Conservation (phyloP, 2,888 invertebrate species). For the Cosmorhoe ocellata region DNA sequence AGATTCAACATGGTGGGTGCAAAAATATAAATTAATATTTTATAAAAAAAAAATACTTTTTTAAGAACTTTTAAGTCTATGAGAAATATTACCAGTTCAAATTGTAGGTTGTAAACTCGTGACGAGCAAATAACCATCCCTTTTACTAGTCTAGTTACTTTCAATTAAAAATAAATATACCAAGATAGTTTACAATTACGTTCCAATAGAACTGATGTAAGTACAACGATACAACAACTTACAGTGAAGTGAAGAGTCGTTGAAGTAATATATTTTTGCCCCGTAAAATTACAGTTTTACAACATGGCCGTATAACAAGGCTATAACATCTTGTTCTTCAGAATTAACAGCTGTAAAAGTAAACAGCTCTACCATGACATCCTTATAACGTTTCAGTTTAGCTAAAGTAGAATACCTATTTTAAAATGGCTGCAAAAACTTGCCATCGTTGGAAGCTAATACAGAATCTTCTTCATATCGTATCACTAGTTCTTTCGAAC, state of each 20-base stretch:
- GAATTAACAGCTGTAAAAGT: not conserved
- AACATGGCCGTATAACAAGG: not conserved
- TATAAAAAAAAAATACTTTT: too few relatives aligned
- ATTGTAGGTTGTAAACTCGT: not conserved
- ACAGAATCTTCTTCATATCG: too few relatives aligned
- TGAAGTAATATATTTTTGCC: slow-evolving; percentile 6
- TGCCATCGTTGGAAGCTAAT: too few relatives aligned
- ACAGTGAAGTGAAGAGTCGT: not conserved
- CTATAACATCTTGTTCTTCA: not conserved
- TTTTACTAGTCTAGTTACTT: not conserved
- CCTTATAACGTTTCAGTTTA: not conserved
- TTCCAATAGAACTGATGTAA: not conserved
- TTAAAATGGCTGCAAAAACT: too few relatives aligned
- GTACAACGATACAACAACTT: too few relatives aligned
- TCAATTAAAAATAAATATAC: slow-evolving; percentile 2
- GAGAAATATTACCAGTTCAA: not conserved
- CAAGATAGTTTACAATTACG: slow-evolving; percentile 1
- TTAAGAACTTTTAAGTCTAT: not conserved
- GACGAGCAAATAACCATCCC: not conserved
- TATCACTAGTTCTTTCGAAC: too few relatives aligned
- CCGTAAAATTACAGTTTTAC: slow-evolving; percentile 2
- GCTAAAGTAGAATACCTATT: too few relatives aligned
- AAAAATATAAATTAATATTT: too few relatives aligned
- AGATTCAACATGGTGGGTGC: too few relatives aligned
- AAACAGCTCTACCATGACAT: not conserved